These are phyloP conservation scores for Xanthorhoe designata DNA, from an alignment of 2,888 invertebrate species.

Conservation along the genomic window DNA sequence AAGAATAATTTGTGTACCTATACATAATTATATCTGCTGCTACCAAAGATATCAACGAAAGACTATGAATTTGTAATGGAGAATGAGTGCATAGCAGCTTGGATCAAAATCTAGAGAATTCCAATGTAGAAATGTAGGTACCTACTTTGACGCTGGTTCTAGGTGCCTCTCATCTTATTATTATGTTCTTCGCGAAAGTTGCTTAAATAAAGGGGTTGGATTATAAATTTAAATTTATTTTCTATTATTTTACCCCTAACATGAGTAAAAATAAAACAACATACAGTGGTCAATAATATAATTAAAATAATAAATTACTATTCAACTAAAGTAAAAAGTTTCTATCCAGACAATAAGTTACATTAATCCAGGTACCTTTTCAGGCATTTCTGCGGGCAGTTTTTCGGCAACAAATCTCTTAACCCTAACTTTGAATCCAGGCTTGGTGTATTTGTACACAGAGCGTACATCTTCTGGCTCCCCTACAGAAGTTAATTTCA, in stretches of 20 bases:
- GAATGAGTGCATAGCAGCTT: background rate
- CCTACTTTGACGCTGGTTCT: background rate
- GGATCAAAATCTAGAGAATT: background rate
- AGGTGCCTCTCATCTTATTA: background rate
- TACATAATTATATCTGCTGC: background rate
- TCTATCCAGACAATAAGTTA: background rate
- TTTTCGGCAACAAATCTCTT: constrained; percentile 61
- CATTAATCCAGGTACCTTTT: background rate
- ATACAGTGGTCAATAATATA: background rate
- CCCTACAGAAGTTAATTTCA: constrained; percentile 58
- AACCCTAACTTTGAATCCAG: constrained; percentile 69
- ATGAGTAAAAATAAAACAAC: background rate
- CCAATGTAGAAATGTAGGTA: too few relatives aligned
- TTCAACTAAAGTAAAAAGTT: background rate
- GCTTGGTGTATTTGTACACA: constrained; percentile 55
- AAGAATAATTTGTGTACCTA: constrained; percentile 14
- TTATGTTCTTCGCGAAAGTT: constrained; percentile 21
- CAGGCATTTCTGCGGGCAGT: constrained; percentile 38
- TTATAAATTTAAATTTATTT: too few relatives aligned
- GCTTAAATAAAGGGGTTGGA: constrained; percentile 16
- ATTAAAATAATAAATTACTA: constrained; percentile 2
- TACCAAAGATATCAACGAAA: constrained; percentile 6
- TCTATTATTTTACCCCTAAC: too few relatives aligned
- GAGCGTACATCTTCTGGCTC: constrained; percentile 61
- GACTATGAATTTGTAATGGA: background rate